Evolutionary conservation across 1,140 invertebrate genomes (phyloP).

Genomic region (Sipha flava): DNA sequence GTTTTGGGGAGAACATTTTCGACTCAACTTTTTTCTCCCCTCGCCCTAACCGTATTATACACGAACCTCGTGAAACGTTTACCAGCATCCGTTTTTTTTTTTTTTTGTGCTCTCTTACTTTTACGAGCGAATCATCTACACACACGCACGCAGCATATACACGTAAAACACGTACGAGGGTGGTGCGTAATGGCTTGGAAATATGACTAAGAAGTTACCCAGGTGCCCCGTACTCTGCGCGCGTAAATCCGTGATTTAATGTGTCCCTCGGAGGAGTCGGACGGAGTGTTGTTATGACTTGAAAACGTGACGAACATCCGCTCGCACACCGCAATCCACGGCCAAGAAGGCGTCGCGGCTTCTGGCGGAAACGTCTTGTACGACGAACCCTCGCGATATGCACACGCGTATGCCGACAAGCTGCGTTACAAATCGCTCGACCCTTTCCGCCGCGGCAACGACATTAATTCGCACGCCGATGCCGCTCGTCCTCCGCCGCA

Average conservation of each 20-base stretch:
- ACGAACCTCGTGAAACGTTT: background rate
- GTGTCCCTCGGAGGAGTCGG: background rate
- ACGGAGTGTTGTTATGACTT: background rate
- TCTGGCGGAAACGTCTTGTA: conserved; percentile 13
- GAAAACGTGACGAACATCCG: conserved; percentile 26
- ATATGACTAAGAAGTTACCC: conserved; percentile 30
- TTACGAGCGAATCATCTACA: background rate
- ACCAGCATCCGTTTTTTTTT: background rate
- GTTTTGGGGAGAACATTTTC: background rate
- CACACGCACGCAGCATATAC: background rate
- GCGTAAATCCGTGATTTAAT: conserved; percentile 18
- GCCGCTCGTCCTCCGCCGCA: no score
- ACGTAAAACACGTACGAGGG: background rate
- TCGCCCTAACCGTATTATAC: background rate
- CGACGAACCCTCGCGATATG: background rate
- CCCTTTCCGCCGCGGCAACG: no score
- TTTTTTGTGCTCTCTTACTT: background rate
- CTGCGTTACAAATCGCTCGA: background rate
- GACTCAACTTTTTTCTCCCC: background rate
- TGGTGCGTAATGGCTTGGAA: conserved; percentile 14
- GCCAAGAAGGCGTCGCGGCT: background rate
- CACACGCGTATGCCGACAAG: background rate
- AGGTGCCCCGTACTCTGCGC: background rate
- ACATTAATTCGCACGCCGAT: no score
- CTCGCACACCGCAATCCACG: background rate